Evolutionary conservation across 1,140 invertebrate genomes (phyloP).

Genomic region (Drosophila miranda): DNA sequence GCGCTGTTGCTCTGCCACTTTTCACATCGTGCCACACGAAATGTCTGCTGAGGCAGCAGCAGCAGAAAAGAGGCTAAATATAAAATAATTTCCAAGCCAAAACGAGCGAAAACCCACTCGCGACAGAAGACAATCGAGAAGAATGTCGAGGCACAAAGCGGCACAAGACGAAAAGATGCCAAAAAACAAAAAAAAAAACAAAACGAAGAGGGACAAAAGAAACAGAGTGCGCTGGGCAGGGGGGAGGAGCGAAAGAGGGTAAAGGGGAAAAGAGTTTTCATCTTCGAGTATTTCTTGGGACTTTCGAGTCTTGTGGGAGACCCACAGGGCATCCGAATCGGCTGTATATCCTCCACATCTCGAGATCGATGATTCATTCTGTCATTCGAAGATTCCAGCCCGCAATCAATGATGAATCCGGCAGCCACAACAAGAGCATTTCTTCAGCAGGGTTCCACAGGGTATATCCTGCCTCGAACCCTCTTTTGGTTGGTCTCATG

Average conservation of each 20-base stretch:
- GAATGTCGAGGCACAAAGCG: slow-evolving; percentile 31
- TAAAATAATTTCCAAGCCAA: slow-evolving; percentile 47
- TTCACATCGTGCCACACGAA: slow-evolving; percentile 53
- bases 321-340: too few species aligned
- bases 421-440: too few species aligned
- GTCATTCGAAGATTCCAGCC: too few species aligned
- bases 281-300: too few species aligned
- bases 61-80: slow-evolving; percentile 41
- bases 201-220: slow-evolving; percentile 18
- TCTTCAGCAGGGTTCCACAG: too few species aligned
- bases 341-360: too few species aligned
- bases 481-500: not conserved
- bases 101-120: slow-evolving; percentile 3
- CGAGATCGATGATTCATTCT: too few species aligned
- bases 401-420: too few species aligned
- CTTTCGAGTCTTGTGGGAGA: too few species aligned
- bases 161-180: slow-evolving; percentile 38
- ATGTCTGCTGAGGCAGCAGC: slow-evolving; percentile 40
- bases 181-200: slow-evolving; percentile 40
- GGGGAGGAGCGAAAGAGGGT: slow-evolving; percentile 6
- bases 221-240: not conserved
- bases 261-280: slow-evolving; percentile 1
- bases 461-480: too few species aligned
- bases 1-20: slow-evolving; percentile 18
- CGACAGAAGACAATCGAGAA: slow-evolving; percentile 4